phyloP scores from a whole-genome alignment of 2,113 vertebrate genomes.

The Nansenia antarctica region DNA sequence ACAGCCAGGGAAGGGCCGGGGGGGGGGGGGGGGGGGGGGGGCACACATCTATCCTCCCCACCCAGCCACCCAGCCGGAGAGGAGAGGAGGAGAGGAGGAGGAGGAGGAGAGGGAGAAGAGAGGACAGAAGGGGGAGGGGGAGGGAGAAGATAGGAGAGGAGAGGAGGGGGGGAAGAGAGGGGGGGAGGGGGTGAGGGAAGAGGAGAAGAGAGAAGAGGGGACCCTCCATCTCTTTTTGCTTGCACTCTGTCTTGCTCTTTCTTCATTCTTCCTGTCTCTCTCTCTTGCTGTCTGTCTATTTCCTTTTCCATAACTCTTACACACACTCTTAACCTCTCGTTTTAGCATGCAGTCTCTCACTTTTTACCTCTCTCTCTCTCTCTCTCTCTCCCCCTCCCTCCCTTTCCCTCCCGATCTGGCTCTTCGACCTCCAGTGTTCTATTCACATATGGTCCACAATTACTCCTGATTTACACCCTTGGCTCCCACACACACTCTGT shows the following conservation, averaged over 20 bases:
- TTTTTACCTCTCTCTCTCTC: neutral
- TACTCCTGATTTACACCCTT: neutral
- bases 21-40: slow-evolving; percentile 41
- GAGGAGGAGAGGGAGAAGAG: too few relatives aligned
- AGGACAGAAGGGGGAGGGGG: slow-evolving; percentile 17
- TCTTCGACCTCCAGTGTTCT: too few relatives aligned
- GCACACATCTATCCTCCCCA: slow-evolving; percentile 39
- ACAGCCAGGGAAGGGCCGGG: slow-evolving; percentile 38
- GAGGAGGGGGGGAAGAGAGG: slow-evolving; percentile 39
- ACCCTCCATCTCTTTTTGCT: neutral
- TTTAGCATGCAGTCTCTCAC: slow-evolving; percentile 1
- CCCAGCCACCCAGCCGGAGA: slow-evolving; percentile 28
- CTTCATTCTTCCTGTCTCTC: neutral
- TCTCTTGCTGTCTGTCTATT: slow-evolving; percentile 1
- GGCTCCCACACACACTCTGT: neutral
- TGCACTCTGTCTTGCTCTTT: neutral
- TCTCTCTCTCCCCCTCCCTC: neutral
- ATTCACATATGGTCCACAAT: neutral
- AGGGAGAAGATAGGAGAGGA: too few relatives aligned
- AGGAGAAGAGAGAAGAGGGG: slow-evolving; percentile 17
- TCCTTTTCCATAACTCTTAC: neutral
- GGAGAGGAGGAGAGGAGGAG: slow-evolving; percentile 24
- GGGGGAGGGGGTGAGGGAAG: slow-evolving; percentile 42
- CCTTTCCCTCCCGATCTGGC: neutral
- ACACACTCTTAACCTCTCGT: neutral